Conservation (phyloP, 1,140 invertebrate genomes). For the Calephelis virginiensis region DNA sequence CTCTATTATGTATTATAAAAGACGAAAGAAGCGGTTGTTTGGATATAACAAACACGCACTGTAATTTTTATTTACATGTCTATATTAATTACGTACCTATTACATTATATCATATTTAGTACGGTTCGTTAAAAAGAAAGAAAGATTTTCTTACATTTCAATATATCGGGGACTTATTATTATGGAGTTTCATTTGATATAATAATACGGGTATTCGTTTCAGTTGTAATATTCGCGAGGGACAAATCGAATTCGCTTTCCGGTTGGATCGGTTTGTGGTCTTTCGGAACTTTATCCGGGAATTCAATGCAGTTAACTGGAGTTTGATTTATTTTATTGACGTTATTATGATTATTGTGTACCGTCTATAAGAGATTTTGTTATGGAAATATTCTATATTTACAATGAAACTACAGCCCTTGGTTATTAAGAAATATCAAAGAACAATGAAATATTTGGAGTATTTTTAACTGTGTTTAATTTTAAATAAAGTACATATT, state of each 20-base stretch:
- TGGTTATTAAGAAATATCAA: no score
- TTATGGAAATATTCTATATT: background rate
- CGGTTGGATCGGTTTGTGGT: conserved; percentile 9
- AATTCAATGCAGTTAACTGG: conserved; percentile 47
- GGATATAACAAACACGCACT: no score
- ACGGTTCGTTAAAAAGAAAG: background rate
- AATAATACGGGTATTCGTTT: conserved; percentile 3
- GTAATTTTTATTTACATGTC: no score
- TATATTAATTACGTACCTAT: no score
- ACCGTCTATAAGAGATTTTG: background rate
- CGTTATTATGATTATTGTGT: conserved; percentile 14
- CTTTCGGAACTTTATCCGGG: conserved; percentile 41
- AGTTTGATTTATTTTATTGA: conserved; percentile 46
- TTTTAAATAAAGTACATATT: no score
- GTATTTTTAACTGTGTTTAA: no score
- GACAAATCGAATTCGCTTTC: conserved; percentile 19
- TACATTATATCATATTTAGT: no score
- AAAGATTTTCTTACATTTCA: background rate
- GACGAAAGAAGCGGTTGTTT: no score
- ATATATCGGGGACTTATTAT: background rate
- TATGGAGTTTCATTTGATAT: conserved; percentile 15
- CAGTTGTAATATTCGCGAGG: conserved; percentile 12
- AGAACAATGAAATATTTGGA: no score
- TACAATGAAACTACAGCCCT: no score
- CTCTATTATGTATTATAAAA: no score